A percentile compares a stretch with the other conserved stretches of the same genome.
Evolutionary conservation across 2,888 invertebrate genomes (phyloP).

Genomic region (Amphipyra berbera): DNA sequence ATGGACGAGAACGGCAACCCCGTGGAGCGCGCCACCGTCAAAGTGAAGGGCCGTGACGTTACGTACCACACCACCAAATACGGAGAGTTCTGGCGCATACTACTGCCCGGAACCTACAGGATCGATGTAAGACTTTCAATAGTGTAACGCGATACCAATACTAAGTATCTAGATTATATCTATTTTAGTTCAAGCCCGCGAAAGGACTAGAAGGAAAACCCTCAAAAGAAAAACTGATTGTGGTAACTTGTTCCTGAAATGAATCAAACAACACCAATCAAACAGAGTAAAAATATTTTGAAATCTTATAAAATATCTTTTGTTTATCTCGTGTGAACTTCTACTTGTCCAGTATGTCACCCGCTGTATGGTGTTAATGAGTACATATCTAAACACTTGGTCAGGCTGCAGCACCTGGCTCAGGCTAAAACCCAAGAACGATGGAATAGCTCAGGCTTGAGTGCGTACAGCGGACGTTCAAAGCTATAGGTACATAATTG

Average conservation of each 20-base stretch:
- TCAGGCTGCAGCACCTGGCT: neutral
- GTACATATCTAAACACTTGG: neutral
- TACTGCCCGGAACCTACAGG: constrained; percentile 96
- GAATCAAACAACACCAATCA: no score
- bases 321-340: no score
- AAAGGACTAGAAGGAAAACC: no score
- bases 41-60: constrained; percentile 95
- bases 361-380: no score
- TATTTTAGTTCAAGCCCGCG: no score
- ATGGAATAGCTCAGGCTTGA: neutral
- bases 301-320: no score
- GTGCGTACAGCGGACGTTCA: neutral
- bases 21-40: constrained; percentile 94
- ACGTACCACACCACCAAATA: constrained; percentile 96
- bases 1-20: constrained; percentile 94
- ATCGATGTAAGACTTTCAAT: constrained; percentile 91
- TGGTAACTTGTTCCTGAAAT: no score
- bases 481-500: neutral
- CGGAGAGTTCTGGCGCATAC: constrained; percentile 98
- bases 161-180: neutral
- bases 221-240: no score
- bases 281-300: no score
- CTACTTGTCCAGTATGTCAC: no score
- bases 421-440: neutral
- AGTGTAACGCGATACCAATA: neutral